A percentile compares a stretch with the other conserved stretches of the same genome.
phyloP scores from a whole-genome alignment of 2,797 vertebrate genomes.

The Muraenolepis orangiensis region DNA sequence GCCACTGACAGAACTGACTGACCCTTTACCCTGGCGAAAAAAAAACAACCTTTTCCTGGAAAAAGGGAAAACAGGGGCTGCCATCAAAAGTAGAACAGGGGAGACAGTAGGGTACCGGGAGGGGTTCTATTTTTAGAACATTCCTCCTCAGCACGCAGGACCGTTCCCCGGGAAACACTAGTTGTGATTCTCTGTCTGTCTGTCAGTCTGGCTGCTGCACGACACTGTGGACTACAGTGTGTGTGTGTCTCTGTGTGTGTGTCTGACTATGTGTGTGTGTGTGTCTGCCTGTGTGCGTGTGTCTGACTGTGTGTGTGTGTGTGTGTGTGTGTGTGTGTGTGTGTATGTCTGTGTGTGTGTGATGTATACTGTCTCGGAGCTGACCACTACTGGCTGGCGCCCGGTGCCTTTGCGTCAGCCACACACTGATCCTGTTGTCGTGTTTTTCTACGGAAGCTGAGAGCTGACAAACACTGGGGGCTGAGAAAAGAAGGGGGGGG shows the following conservation, averaged over 20 bases:
- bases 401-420: conserved; percentile 66
- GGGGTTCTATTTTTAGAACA: conserved; percentile 63
- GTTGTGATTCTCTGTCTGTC: conserved; percentile 52
- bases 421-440: conserved; percentile 56
- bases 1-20: neutral
- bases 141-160: conserved; percentile 66
- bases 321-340: conserved; percentile 45
- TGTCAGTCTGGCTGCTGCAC: conserved; percentile 38
- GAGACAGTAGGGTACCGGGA: conserved; percentile 24
- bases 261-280: conserved; percentile 20
- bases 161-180: conserved; percentile 61
- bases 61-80: conserved; percentile 2
- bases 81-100: neutral
- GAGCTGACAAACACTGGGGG: conserved; percentile 66
- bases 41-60: conserved; percentile 21
- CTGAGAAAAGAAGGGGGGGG: conserved; percentile 18
- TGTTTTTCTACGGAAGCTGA: conserved; percentile 73
- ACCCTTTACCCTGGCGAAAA: neutral
- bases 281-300: conserved; percentile 33
- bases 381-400: conserved; percentile 63
- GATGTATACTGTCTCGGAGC: conserved; percentile 58
- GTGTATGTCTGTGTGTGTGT: conserved; percentile 16
- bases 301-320: conserved; percentile 41
- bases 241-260: conserved; percentile 41
- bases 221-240: conserved; percentile 21